Conservation (phyloP, 2,797 vertebrate species). For the Sebastes glaucus region DNA sequence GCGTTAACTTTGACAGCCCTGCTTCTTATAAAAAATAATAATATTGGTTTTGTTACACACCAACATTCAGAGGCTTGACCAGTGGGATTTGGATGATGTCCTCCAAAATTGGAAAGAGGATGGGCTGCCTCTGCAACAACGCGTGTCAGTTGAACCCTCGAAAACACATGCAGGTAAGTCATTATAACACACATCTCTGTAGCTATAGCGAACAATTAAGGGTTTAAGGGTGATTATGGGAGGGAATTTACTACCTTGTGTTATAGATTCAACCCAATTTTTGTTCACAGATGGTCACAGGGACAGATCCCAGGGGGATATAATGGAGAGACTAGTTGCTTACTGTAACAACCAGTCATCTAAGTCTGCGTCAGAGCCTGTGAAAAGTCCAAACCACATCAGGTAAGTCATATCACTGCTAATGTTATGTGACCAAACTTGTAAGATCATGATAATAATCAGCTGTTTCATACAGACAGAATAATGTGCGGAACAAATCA, state of each 20-base stretch:
- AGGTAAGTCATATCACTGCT: constrained; percentile 15
- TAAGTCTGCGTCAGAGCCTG: constrained; percentile 8
- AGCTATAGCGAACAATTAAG: neutral
- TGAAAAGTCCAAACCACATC: constrained; percentile 2
- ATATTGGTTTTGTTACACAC: constrained; percentile 30
- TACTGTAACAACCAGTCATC: constrained; percentile 70
- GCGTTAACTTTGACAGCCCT: too few species aligned
- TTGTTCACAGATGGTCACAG: constrained; percentile 54
- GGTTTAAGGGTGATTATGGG: neutral
- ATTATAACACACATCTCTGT: neutral
- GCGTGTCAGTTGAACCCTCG: neutral
- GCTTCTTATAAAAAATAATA: neutral
- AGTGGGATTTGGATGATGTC: constrained; percentile 76
- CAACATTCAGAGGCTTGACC: constrained; percentile 73
- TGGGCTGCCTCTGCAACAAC: neutral
- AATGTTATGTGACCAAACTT: neutral
- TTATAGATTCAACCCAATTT: neutral
- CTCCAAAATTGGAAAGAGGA: constrained; percentile 64
- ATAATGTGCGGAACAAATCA: neutral
- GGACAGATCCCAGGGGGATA: constrained; percentile 36
- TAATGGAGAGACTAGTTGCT: constrained; percentile 76
- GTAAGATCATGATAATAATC: neutral
- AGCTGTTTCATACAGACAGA: constrained; percentile 23
- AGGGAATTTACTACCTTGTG: neutral
- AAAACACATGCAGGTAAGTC: constrained; percentile 14